A percentile compares a stretch with the other conserved stretches of the same genome.
These are phyloP conservation scores for Onychostoma macrolepis DNA, from an alignment of 2,113 vertebrate species.

Conservation along the genomic window DNA sequence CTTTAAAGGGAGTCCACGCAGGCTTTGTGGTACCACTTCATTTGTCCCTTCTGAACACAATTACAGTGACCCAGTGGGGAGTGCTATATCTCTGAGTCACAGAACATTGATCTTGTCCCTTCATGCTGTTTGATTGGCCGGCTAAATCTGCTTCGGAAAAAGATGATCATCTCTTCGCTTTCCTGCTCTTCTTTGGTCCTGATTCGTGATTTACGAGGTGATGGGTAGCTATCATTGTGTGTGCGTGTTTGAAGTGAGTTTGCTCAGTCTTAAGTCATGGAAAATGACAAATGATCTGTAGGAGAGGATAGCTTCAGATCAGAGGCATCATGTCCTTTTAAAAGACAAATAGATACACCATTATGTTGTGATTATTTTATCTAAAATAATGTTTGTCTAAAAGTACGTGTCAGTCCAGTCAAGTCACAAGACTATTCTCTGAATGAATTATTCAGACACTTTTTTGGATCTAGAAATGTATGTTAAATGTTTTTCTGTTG, in stretches of 20 bases:
- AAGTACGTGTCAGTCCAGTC: neutral
- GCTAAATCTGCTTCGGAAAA: conserved; percentile 41
- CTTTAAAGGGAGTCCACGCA: conserved; percentile 53
- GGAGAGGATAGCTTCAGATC: neutral
- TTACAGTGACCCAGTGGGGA: conserved; percentile 60
- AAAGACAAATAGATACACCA: neutral
- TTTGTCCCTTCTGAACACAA: conserved; percentile 53
- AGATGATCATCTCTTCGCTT: conserved; percentile 9
- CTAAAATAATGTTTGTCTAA: neutral
- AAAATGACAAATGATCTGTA: conserved; percentile 11
- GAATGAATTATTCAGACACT: neutral
- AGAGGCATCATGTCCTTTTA: neutral
- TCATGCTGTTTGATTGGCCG: conserved; percentile 61
- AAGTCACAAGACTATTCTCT: neutral
- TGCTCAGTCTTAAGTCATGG: conserved; percentile 60
- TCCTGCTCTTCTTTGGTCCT: neutral
- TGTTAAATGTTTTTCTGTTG: neutral
- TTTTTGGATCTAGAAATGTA: neutral
- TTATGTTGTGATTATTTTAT: neutral
- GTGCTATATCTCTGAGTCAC: conserved; percentile 58
- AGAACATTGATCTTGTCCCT: conserved; percentile 49
- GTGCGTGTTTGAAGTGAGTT: conserved; percentile 19
- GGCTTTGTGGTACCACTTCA: conserved; percentile 34
- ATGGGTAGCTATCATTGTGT: conserved; percentile 7
- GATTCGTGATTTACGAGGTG: conserved; percentile 36